These are phyloP conservation scores for Sesia bembeciformis DNA, from an alignment of 2,888 invertebrate species.

Conservation along the genomic window DNA sequence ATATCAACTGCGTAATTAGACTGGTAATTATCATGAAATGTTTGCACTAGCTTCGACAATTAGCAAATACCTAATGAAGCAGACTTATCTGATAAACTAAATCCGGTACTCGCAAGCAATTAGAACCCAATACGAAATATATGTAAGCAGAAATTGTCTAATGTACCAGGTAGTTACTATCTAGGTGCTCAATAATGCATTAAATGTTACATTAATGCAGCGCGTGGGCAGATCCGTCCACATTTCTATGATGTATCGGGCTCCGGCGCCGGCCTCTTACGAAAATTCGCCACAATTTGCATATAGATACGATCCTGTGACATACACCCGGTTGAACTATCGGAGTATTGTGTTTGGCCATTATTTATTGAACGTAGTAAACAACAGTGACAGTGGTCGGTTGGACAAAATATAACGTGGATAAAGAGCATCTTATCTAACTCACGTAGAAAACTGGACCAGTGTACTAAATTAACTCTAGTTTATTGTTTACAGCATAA, in stretches of 20 bases:
- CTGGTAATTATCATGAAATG: too few species aligned
- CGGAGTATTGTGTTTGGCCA: conserved; percentile 35
- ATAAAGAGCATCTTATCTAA: too few species aligned
- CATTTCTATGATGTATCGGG: conserved; percentile 70
- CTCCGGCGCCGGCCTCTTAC: conserved; percentile 50
- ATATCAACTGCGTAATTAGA: too few species aligned
- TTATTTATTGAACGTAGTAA: conserved; percentile 44
- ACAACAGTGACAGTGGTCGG: conserved; percentile 18
- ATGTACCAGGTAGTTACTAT: not conserved
- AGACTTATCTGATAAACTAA: not conserved
- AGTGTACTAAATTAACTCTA: too few species aligned
- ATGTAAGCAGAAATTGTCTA: not conserved
- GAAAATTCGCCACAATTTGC: conserved; percentile 65
- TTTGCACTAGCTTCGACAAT: not conserved
- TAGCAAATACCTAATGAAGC: not conserved
- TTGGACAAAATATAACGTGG: conserved; percentile 13
- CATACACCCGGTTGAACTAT: conserved; percentile 21
- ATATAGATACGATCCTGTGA: conserved; percentile 48
- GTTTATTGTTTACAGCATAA: too few species aligned
- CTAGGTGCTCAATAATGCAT: conserved; percentile 24
- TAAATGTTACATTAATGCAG: conserved; percentile 42
- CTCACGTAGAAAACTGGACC: too few species aligned
- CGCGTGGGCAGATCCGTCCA: conserved; percentile 66
- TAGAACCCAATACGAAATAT: not conserved
- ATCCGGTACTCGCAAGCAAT: not conserved